These are phyloP conservation scores for Drosophila kepulauana DNA, from an alignment of 1,140 invertebrate species.

Conservation along the genomic window DNA sequence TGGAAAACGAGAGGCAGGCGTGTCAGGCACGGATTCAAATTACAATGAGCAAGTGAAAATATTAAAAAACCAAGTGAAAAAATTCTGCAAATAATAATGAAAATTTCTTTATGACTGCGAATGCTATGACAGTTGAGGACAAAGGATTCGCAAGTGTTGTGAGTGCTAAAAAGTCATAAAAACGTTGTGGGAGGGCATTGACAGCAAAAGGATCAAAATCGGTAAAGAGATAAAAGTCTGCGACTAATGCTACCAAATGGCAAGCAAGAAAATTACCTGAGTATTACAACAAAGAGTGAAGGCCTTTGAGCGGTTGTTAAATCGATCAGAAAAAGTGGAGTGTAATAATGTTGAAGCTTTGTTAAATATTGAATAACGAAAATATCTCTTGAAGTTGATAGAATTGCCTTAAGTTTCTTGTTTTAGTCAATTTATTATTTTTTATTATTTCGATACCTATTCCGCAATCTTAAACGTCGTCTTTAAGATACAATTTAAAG, in stretches of 20 bases:
- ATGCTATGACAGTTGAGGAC: conserved; percentile 17
- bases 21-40: conserved; percentile 49
- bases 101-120: conserved; percentile 38
- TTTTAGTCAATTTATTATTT: too few relatives aligned
- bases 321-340: neutral
- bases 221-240: conserved; percentile 1
- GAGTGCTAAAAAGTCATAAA: conserved; percentile 20
- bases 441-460: too few relatives aligned
- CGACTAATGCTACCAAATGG: conserved; percentile 30
- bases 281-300: conserved; percentile 16
- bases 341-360: too few relatives aligned
- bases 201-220: conserved; percentile 8
- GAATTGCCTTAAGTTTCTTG: too few relatives aligned
- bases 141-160: conserved; percentile 19
- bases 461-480: too few relatives aligned
- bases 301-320: neutral
- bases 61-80: conserved; percentile 24
- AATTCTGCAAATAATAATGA: conserved; percentile 59
- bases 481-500: too few relatives aligned
- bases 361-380: too few relatives aligned
- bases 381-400: too few relatives aligned
- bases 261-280: conserved; percentile 38
- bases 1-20: neutral
- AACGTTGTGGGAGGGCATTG: conserved; percentile 3
- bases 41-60: conserved; percentile 27